phyloP scores from a whole-genome alignment of 2,113 vertebrate species.

The Microcebus tavaratra region DNA sequence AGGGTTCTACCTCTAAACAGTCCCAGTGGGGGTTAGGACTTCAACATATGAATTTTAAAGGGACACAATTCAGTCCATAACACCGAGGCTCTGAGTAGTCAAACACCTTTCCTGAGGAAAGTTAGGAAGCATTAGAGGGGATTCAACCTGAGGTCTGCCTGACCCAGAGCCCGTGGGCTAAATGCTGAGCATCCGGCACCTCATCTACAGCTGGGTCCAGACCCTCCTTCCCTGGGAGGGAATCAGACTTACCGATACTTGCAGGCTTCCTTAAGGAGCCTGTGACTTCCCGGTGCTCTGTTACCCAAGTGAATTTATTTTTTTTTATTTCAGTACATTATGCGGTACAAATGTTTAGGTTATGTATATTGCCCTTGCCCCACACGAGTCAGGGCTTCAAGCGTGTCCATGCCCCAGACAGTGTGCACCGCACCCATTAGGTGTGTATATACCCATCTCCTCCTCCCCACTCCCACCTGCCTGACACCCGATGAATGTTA shows the following conservation, averaged over 20 bases:
- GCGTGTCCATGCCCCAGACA: too few species aligned
- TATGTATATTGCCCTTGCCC: too few species aligned
- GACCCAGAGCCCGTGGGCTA: neutral
- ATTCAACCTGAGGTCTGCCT: neutral
- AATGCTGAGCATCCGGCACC: fast-evolving
- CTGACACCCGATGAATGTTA: too few species aligned
- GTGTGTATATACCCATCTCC: too few species aligned
- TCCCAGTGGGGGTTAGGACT: neutral
- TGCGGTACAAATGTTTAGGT: too few species aligned
- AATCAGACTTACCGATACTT: fast-evolving
- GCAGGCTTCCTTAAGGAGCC: neutral
- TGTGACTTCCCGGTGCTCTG: neutral
- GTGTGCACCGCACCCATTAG: too few species aligned
- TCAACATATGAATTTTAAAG: neutral
- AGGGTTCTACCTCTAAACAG: neutral
- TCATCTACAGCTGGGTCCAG: neutral
- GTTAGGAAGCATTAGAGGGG: neutral
- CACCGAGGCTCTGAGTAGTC: neutral
- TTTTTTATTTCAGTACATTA: too few species aligned
- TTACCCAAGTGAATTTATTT: neutral
- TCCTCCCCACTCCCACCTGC: too few species aligned
- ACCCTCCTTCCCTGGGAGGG: neutral
- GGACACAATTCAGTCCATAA: neutral
- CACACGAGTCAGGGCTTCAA: too few species aligned
- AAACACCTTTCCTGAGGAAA: neutral